A percentile compares a stretch with the other conserved stretches of the same genome.
These are phyloP conservation scores for Protosalanx chinensis DNA, from an alignment of 2,797 vertebrate genomes.

Conservation along the genomic window DNA sequence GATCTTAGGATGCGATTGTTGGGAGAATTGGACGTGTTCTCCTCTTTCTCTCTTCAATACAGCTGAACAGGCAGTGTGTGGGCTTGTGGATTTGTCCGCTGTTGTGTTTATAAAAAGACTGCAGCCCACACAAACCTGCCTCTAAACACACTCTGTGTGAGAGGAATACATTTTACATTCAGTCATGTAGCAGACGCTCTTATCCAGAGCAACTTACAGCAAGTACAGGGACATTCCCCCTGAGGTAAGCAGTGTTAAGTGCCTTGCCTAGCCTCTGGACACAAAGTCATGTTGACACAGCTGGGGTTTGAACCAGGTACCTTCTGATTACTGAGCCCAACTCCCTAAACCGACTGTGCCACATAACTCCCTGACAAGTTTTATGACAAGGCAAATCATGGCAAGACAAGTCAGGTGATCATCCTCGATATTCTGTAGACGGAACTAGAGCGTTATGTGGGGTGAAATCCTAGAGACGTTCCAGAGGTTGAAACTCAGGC, in stretches of 20 bases:
- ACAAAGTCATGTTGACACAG: too few relatives aligned
- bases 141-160: not conserved
- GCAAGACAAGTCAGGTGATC: not conserved
- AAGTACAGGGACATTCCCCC: too few relatives aligned
- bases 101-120: constrained; percentile 7
- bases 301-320: too few relatives aligned
- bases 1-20: not conserved
- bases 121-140: not conserved
- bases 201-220: too few relatives aligned
- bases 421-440: not conserved
- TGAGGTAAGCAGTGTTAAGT: too few relatives aligned
- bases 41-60: not conserved
- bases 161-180: too few relatives aligned
- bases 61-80: not conserved
- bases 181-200: too few relatives aligned
- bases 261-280: too few relatives aligned
- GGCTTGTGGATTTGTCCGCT: not conserved
- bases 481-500: not conserved
- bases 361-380: too few relatives aligned
- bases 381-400: too few relatives aligned
- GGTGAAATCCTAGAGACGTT: not conserved
- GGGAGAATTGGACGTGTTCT: not conserved
- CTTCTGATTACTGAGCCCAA: too few relatives aligned
- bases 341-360: too few relatives aligned
- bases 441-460: not conserved